Base-by-base conservation (phyloP, 2,888 invertebrate species). In the Tanaodytes sp. region DNA sequence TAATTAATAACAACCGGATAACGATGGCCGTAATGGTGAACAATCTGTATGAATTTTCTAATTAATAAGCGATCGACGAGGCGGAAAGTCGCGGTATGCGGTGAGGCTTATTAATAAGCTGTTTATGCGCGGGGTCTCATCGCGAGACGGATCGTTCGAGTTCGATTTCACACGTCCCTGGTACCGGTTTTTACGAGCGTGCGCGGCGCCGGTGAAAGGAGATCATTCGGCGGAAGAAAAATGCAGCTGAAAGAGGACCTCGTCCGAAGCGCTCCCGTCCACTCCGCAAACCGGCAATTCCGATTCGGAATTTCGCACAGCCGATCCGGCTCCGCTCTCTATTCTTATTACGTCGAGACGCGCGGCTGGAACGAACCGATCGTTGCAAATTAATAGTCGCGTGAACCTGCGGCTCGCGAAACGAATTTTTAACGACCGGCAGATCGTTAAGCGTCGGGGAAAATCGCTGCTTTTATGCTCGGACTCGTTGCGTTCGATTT, bases 131-230 rank as follows among this genome's bases (percentile, higher is more conserved):
- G n/a, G n/a, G n/a, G n/a, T 37, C 45, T 46, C 45, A 43, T 52
- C 58, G 52, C 40, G 58, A 45, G 27, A 42, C 16, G 43, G 19
- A 51, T 46, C 51, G 33, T 45, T 42, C 39, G 49, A 49, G 61
- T 55, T 52, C 43, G 48, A 58, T 65, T 65, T 65, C 58, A 51
- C 58, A 31, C 65, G 58, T 58, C 51, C 16, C 40, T 12, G 49
- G 57, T 19, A 64, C 43, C 43, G 49, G 51, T 48, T 58, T 65
- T 40, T 43, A 9, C 9, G 8, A 15, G 12, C 18, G 42, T 37
- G 27, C 31, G 18, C 43, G 51, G 48, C 52, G 39, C 52, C 46
- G 59, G 72, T 73, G 72, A 73, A 70, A 73, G 72, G 69, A 70
- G 70, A 73, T 73, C 72, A 73, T 54, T 45, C 57, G 43, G 14